These are phyloP conservation scores for Apamea epomidion DNA, from an alignment of 2,888 invertebrate species.

Conservation along the genomic window DNA sequence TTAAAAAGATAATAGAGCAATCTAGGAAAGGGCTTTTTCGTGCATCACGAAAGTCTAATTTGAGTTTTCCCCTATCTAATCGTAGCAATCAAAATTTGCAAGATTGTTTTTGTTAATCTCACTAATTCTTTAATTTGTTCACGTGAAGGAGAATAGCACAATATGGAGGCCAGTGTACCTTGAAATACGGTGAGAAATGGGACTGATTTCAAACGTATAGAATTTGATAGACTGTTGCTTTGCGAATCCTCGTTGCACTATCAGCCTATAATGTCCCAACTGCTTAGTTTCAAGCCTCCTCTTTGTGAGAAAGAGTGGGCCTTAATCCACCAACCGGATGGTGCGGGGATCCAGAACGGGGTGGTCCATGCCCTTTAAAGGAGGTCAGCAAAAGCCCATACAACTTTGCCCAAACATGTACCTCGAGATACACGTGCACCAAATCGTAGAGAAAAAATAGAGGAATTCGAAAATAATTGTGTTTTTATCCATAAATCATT, in stretches of 20 bases:
- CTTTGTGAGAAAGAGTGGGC: not conserved
- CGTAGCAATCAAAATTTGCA: conserved; percentile 37
- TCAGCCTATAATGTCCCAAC: not conserved
- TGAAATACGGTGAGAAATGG: not conserved
- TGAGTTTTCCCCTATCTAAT: conserved; percentile 33
- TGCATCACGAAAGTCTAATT: conserved; percentile 19
- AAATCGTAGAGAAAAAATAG: too few relatives aligned
- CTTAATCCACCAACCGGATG: not conserved
- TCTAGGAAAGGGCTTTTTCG: conserved; percentile 21
- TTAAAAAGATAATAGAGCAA: conserved; percentile 28
- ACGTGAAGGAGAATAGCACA: conserved; percentile 25
- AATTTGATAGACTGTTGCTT: not conserved
- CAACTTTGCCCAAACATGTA: too few relatives aligned
- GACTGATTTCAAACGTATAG: not conserved
- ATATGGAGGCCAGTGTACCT: not conserved
- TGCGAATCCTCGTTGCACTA: not conserved
- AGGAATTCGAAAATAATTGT: too few relatives aligned
- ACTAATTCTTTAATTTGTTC: conserved; percentile 17
- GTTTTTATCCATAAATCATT: too few relatives aligned
- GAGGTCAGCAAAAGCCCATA: too few relatives aligned
- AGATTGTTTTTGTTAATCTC: conserved; percentile 24
- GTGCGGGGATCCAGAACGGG: too few relatives aligned
- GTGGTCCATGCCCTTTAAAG: too few relatives aligned
- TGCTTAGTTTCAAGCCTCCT: not conserved
- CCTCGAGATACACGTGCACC: too few relatives aligned